Base-by-base conservation (phyloP, 2,113 vertebrate species). In the Cettia cetti region DNA sequence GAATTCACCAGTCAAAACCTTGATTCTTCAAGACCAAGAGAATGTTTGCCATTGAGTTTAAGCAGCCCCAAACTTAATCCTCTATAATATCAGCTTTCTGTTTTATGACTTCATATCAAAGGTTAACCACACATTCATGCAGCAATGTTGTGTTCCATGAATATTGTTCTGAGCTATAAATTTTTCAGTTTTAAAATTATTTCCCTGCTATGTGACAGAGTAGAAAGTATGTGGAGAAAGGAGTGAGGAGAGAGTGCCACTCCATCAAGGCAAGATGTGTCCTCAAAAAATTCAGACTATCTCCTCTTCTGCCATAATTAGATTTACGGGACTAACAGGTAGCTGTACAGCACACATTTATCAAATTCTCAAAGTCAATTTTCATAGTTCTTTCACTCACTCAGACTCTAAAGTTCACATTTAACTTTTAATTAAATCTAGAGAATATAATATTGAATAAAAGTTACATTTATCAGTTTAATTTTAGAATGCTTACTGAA, bases 361-460 rank as follows among this genome's bases (percentile, higher is more conserved):
- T 94, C 74, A 90, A 85, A 89, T 76, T 95, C 37, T 59, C 60
- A 72, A 92, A 93, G 89, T 85, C 77, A 90, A 42, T 94, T 96
- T 95, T 81, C 0, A 0, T 66, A 33, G 28, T 89, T 72, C 94
- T 96, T 95, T 97, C 60, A 92, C 37, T 96, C 86, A 86, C 13
- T 80, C 40, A 33, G 47, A 57, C 71, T 83, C 28, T 72, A 61
- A 96, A 94, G 50, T 89, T 96, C 82, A 90, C 39, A 69, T 83
- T 96, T 97, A 96, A 94, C 70, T 89, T 97, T 97, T 96, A 96
- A 96, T 96, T 97, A 95, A 96, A 97, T 96, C 74, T 93, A 53
- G 35, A 86, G 35, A 87, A 76, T 86, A 70, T 90, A 82, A 90
- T 74, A 91, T 75, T 82, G 74, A 90, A 65, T 80, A 84, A 89